Percentiles rank a stretch among this genome's conserved stretches.
Conservation (phyloP, 2,797 vertebrate species). For the Notolepis coatsorum region DNA sequence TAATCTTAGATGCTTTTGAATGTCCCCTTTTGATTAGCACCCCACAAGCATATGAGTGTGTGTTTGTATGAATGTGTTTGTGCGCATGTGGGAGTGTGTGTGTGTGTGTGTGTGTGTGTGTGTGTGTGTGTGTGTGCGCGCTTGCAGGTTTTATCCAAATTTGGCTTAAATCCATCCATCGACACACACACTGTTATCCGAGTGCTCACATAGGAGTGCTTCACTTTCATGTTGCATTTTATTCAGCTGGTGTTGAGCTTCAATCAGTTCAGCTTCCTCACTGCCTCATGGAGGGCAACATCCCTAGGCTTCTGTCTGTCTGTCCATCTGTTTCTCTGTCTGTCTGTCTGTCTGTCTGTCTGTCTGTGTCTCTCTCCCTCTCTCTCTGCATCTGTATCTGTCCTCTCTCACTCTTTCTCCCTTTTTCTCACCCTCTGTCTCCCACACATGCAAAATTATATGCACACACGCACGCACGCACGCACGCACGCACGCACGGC, state of each 20-base stretch:
- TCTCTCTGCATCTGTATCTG: conserved; percentile 3
- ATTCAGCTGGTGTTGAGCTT: conserved; percentile 58
- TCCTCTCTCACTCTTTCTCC: not conserved
- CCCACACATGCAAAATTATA: no score
- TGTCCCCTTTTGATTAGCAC: conserved; percentile 51
- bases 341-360: conserved; percentile 5
- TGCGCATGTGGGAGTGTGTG: conserved; percentile 5
- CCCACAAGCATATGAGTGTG: conserved; percentile 17
- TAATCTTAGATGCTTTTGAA: conserved; percentile 68
- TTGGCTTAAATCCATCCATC: not conserved
- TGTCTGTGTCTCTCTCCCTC: conserved; percentile 14
- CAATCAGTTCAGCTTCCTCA: conserved; percentile 34
- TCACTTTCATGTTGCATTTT: conserved; percentile 49
- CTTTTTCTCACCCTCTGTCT: conserved; percentile 24
- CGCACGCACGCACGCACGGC: no score
- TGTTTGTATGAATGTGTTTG: conserved; percentile 19
- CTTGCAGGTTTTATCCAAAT: conserved; percentile 21
- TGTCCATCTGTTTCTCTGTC: conserved; percentile 7
- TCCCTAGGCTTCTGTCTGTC: not conserved
- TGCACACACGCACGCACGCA: no score
- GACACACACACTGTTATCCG: conserved; percentile 6
- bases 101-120: not conserved
- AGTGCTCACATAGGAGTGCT: conserved; percentile 25
- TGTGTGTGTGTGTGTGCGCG: not conserved
- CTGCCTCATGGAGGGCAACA: conserved; percentile 34